Evolutionary conservation across 2,113 vertebrate species (phyloP), one percentile per base, ranked within the genome.

Genomic region (Pollimyrus isidori): DNA sequence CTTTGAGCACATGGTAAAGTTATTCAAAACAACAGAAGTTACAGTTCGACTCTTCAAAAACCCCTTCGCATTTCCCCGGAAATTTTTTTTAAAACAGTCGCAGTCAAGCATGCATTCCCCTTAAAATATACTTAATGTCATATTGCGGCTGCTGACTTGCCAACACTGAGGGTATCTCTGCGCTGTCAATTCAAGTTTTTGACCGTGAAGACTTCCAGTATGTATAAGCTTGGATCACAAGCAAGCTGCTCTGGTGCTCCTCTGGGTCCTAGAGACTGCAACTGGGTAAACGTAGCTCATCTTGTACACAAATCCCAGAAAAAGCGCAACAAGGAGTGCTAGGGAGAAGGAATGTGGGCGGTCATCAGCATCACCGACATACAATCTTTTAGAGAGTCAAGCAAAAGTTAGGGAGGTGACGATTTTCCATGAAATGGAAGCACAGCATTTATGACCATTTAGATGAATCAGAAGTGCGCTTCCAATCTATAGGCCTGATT

Each of bases 331-430:
- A 11, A 3, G 49, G 30, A 23, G 17, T 15, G 48, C 35, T 88
- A 90, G 91, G 91, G 92, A 91, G 88, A 91, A 89, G 92, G 93
- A 93, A 94, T 94, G 93, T 90, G 90, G 91, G 85, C 90, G 49
- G 89, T 48, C 39, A 39, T 87, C 92, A 92, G 90, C 93, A 94
- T 92, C 91, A 90, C 86, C 13, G 73, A 89, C 91, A 92, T 88
- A 91, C 82, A 26, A 56, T 58, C 30, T 85, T 30, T 30, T 26
- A 82, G 86, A 83, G 3, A 85, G 26, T 45, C 10, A 39, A 42
- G 85, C 15, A 52, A 49, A 45, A n/a, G 82, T 85, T 11, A 48
- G 0, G 9, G 9, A 26, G 42, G 45, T 46, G 2, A 49, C 45
- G 4, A 48, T 48, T 46, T 11, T 85, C 46, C 21, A 7, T 85